A percentile compares a stretch with the other conserved stretches of the same genome.
phyloP scores from a whole-genome alignment of 2,797 vertebrate species.

The Diglossa cyanea region DNA sequence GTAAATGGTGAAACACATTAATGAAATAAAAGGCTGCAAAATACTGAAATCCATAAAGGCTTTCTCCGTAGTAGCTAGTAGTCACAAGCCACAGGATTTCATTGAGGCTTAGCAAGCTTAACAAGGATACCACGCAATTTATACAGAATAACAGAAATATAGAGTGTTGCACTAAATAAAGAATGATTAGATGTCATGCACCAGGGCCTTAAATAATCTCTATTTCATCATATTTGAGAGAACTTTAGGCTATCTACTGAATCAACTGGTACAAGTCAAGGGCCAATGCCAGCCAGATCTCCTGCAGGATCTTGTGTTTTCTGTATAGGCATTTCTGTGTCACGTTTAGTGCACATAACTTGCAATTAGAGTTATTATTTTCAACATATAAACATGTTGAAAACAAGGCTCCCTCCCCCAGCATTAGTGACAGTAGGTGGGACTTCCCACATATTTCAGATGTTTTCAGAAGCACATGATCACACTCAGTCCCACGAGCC shows the following conservation, averaged over 20 bases:
- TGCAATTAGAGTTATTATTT: background rate
- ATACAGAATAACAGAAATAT: background rate
- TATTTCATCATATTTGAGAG: background rate
- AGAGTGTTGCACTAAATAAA: background rate
- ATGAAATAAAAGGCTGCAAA: background rate
- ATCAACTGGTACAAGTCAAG: background rate
- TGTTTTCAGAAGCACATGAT: background rate
- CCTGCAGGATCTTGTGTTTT: background rate
- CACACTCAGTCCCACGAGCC: accelerated
- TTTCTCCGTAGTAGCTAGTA: background rate
- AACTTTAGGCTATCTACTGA: background rate
- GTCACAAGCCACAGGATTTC: background rate
- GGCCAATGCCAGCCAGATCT: background rate
- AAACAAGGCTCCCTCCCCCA: background rate
- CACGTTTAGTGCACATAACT: background rate
- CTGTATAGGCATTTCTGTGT: background rate
- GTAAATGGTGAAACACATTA: background rate
- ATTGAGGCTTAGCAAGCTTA: background rate
- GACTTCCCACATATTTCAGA: background rate
- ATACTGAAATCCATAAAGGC: background rate
- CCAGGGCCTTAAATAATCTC: background rate
- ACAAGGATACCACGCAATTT: background rate
- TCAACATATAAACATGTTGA: background rate
- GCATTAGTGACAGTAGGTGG: background rate
- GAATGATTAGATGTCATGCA: background rate